A percentile compares a stretch with the other conserved stretches of the same genome.
Conservation (phyloP, 2,113 vertebrate species). For the Brachionichthys hirsutus region DNA sequence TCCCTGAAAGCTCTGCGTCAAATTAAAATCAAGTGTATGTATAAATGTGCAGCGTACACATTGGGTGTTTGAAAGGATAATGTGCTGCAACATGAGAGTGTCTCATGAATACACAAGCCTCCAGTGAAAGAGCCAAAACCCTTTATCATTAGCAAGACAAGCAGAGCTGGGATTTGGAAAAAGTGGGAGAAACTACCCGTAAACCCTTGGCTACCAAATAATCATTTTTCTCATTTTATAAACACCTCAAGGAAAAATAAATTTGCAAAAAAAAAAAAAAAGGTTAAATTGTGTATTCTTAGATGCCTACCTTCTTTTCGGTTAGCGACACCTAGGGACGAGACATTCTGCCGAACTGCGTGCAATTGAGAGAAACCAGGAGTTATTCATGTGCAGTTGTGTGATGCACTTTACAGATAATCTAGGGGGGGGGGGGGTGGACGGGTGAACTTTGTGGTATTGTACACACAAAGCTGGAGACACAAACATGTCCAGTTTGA, state of each 20-base stretch:
- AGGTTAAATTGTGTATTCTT: constrained; percentile 62
- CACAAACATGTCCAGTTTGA: constrained; percentile 80
- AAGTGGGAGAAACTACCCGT: constrained; percentile 23
- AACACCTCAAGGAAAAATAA: constrained; percentile 31
- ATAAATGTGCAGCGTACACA: constrained; percentile 15
- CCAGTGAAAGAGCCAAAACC: constrained; percentile 22
- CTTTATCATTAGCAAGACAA: constrained; percentile 14
- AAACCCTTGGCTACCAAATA: constrained; percentile 10
- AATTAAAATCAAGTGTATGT: constrained; percentile 53
- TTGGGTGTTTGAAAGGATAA: constrained; percentile 24
- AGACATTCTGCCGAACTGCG: constrained; percentile 98
- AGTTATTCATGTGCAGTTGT: constrained; percentile 86
- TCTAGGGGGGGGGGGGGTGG: constrained; percentile 26
- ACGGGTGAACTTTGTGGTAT: constrained; percentile 69
- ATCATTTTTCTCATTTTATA: constrained; percentile 8
- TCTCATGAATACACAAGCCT: constrained; percentile 18
- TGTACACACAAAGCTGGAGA: constrained; percentile 84
- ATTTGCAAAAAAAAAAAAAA: constrained; percentile 56
- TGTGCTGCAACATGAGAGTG: constrained; percentile 20
- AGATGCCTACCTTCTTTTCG: constrained; percentile 98
- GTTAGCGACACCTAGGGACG: constrained; percentile 99
- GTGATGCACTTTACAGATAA: constrained; percentile 69
- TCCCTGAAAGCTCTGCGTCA: constrained; percentile 29
- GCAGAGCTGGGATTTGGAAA: constrained; percentile 2
- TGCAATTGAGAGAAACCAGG: constrained; percentile 92